These are phyloP conservation scores for Sisor rabdophorus DNA, from an alignment of 2,113 vertebrate species.

Conservation along the genomic window DNA sequence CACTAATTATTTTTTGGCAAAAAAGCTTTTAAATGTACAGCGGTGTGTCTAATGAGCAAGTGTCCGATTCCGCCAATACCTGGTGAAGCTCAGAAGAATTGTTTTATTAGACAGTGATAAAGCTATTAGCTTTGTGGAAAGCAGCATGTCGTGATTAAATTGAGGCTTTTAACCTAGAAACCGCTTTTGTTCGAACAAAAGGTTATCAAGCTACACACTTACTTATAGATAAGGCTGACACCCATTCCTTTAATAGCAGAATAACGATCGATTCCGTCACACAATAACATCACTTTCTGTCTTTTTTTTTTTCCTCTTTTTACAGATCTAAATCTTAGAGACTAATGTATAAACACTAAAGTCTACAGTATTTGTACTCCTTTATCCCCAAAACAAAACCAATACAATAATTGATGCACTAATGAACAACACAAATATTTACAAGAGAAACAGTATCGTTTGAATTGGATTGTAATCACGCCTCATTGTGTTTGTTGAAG, in stretches of 20 bases:
- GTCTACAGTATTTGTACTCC: not conserved
- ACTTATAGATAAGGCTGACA: conserved; percentile 1
- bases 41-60: conserved; percentile 12
- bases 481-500: not conserved
- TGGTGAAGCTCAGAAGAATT: conserved; percentile 32
- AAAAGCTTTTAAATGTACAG: conserved; percentile 3
- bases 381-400: not conserved
- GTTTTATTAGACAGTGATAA: conserved; percentile 39
- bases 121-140: conserved; percentile 34
- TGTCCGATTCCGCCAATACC: conserved; percentile 28
- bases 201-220: conserved; percentile 23
- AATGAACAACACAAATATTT: not conserved
- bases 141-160: conserved; percentile 37
- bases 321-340: not conserved
- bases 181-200: conserved; percentile 9
- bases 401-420: not conserved
- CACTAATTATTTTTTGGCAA: not conserved
- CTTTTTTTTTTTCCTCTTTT: not conserved
- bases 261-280: conserved; percentile 9
- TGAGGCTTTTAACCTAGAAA: conserved; percentile 15
- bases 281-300: not conserved
- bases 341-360: not conserved
- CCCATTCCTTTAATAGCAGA: conserved; percentile 17
- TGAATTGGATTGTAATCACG: not conserved
- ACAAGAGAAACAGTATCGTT: not conserved